Percentiles rank a stretch among this genome's conserved stretches.
phyloP scores from a whole-genome alignment of 2,797 vertebrate species.

The Capromys pilorides region DNA sequence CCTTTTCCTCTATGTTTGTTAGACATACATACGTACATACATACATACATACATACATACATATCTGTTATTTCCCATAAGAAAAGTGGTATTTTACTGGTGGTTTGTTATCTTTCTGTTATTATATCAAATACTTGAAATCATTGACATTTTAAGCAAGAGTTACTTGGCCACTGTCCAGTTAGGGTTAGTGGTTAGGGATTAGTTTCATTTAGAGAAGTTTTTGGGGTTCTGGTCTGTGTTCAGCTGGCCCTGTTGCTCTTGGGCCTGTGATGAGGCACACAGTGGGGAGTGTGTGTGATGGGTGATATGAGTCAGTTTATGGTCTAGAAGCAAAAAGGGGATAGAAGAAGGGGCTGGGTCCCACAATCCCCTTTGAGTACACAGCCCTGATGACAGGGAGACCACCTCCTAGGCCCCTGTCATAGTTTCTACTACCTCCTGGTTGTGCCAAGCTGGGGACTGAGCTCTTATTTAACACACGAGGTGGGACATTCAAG shows the following conservation, averaged over 20 bases:
- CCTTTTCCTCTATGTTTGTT: not conserved
- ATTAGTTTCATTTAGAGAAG: not conserved
- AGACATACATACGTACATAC: not conserved
- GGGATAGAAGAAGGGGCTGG: not conserved
- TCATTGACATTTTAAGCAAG: not conserved
- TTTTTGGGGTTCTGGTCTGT: not conserved
- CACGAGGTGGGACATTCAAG: not conserved
- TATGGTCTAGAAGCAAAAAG: not conserved
- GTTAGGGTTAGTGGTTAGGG: not conserved
- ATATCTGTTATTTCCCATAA: not conserved
- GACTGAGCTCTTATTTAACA: not conserved
- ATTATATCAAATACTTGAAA: not conserved
- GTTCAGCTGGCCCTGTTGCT: not conserved
- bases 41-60: not conserved
- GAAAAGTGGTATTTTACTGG: not conserved
- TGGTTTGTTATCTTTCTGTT: not conserved
- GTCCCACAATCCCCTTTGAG: not conserved
- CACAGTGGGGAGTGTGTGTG: no score
- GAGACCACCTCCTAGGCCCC: no score
- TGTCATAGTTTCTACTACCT: not conserved
- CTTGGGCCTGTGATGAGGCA: not conserved
- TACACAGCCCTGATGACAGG: no score
- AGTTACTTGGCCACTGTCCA: not conserved
- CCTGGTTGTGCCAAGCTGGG: not conserved
- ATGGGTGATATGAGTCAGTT: accelerated